phyloP scores from a whole-genome alignment of 2,113 vertebrate species.

The Taurulus bubalis region DNA sequence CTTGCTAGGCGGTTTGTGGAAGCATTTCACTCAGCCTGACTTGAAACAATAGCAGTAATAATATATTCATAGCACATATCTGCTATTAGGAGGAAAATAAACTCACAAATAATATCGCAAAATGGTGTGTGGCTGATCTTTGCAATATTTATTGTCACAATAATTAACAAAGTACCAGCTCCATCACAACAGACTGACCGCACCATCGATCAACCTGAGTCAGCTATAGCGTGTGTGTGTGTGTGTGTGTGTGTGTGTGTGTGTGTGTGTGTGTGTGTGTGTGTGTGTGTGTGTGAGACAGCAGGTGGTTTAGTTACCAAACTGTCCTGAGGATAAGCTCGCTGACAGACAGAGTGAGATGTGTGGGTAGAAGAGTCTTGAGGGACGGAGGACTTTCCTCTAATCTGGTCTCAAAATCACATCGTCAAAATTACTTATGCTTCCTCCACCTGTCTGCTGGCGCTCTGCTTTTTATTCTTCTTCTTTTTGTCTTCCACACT shows the following conservation, averaged over 20 bases:
- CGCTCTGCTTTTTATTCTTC: background rate
- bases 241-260: background rate
- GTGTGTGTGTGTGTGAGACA: background rate
- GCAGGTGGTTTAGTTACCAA: conserved; percentile 10
- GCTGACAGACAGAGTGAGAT: conserved; percentile 17
- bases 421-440: conserved; percentile 51
- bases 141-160: background rate
- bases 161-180: background rate
- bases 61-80: background rate
- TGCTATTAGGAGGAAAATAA: background rate
- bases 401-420: conserved; percentile 48
- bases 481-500: background rate
- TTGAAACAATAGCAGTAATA: background rate
- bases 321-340: background rate
- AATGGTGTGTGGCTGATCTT: background rate
- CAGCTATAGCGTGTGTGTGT: background rate
- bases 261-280: background rate
- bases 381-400: conserved; percentile 19
- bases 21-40: background rate
- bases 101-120: background rate
- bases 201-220: background rate
- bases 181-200: background rate
- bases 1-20: background rate
- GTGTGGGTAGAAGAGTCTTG: conserved; percentile 16
- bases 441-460: conserved; percentile 44